These are phyloP conservation scores for Natator depressus DNA, from an alignment of 2,113 vertebrate genomes.

Conservation along the genomic window DNA sequence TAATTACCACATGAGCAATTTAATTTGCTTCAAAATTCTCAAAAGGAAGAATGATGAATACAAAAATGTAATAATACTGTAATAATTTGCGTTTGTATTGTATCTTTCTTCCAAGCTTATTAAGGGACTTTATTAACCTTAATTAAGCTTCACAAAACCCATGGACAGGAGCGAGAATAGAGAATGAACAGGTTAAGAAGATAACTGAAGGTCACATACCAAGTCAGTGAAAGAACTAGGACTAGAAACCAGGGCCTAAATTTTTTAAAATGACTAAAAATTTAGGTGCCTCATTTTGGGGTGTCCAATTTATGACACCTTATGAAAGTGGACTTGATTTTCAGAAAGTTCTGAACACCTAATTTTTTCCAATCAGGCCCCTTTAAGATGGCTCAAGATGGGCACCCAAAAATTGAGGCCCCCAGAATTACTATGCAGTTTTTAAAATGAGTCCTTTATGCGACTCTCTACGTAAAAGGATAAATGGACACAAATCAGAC, in stretches of 20 bases:
- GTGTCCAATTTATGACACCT: neutral
- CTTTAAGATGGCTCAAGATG: neutral
- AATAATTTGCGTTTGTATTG: neutral
- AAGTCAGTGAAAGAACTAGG: neutral
- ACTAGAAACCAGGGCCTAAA: neutral
- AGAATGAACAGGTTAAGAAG: neutral
- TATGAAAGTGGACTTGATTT: neutral
- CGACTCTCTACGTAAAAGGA: neutral
- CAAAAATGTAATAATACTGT: neutral
- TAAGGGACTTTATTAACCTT: neutral
- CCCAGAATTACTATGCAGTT: neutral
- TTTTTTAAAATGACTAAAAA: conserved; percentile 2
- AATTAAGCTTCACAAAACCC: neutral
- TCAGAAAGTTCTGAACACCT: neutral
- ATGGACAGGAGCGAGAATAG: neutral
- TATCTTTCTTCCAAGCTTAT: neutral
- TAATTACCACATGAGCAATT: neutral
- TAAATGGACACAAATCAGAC: no score
- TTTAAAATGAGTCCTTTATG: neutral
- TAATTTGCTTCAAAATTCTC: neutral
- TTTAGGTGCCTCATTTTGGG: neutral
- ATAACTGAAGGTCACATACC: neutral
- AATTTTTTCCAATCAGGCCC: neutral
- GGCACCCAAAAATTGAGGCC: neutral
- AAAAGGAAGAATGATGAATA: neutral